phyloP scores from a whole-genome alignment of 2,797 vertebrate genomes.

The Semaprochilodus insignis region DNA sequence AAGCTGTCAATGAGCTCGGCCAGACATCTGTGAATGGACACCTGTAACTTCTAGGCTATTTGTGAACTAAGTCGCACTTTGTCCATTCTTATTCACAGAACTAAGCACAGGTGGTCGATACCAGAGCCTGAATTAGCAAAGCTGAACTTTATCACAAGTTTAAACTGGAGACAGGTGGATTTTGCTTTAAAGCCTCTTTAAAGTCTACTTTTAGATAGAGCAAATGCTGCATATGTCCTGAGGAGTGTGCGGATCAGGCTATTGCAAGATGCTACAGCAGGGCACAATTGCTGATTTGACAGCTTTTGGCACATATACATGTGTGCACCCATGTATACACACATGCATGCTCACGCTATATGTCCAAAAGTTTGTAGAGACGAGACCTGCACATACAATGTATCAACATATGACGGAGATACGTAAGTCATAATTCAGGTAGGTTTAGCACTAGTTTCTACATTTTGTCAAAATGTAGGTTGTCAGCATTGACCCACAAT shows the following conservation, averaged over 20 bases:
- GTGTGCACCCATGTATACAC: not conserved
- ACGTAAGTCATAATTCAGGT: too few relatives aligned
- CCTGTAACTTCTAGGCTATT: conserved; percentile 64
- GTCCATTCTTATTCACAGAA: conserved; percentile 44
- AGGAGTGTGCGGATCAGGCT: not conserved
- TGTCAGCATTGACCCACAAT: too few relatives aligned
- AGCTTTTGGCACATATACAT: not conserved
- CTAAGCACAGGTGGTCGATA: conserved; percentile 37
- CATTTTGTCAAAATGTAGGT: too few relatives aligned
- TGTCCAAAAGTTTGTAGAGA: not conserved
- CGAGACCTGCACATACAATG: not conserved
- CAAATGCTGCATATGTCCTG: conserved; percentile 17
- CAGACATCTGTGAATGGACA: conserved; percentile 63
- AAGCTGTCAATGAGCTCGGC: conserved; percentile 66
- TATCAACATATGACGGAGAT: too few relatives aligned
- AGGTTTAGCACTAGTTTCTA: too few relatives aligned
- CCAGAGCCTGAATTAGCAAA: conserved; percentile 41
- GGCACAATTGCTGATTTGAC: not conserved
- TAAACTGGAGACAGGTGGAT: conserved; percentile 39
- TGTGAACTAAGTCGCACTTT: conserved; percentile 58
- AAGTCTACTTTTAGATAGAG: conserved; percentile 22
- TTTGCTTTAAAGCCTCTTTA: conserved; percentile 47
- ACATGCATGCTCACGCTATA: not conserved
- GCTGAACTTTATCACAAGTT: conserved; percentile 19
- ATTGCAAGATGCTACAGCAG: not conserved